A percentile compares a stretch with the other conserved stretches of the same genome.
These are phyloP conservation scores for Pseudococcus viburni DNA, from an alignment of 2,888 invertebrate genomes.

Conservation along the genomic window DNA sequence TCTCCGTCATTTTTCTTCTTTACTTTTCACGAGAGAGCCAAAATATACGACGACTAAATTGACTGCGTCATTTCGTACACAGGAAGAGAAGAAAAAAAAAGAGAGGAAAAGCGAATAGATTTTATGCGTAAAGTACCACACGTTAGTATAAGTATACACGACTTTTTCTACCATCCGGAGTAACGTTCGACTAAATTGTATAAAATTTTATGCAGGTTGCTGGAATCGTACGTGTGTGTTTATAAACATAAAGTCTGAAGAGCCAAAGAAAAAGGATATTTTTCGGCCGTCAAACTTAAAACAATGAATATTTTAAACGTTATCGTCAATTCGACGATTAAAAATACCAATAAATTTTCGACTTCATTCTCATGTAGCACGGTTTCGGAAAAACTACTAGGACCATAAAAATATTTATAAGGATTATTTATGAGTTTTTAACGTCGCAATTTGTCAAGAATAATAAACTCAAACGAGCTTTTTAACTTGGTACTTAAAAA, in stretches of 20 bases:
- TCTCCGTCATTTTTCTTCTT: slow-evolving; percentile 30
- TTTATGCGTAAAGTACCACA: slow-evolving; percentile 15
- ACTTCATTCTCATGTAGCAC: slow-evolving; percentile 11
- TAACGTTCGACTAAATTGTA: background rate
- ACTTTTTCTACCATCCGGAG: background rate
- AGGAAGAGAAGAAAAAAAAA: background rate
- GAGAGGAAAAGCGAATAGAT: background rate
- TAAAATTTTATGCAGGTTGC: slow-evolving; percentile 36
- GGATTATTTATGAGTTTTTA: slow-evolving; percentile 59
- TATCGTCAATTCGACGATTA: slow-evolving; percentile 46
- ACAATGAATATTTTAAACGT: slow-evolving; percentile 46
- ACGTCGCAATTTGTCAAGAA: slow-evolving; percentile 58
- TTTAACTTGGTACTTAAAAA: slow-evolving; percentile 30
- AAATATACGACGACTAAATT: slow-evolving; percentile 12
- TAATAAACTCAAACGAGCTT: slow-evolving; percentile 44
- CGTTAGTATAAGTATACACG: background rate
- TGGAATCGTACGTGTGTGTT: background rate
- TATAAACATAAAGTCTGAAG: background rate
- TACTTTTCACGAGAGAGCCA: background rate
- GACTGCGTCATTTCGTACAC: slow-evolving; percentile 32
- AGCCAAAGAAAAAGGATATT: background rate
- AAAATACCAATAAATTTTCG: slow-evolving; percentile 47
- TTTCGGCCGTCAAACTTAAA: slow-evolving; percentile 26
- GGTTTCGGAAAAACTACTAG: slow-evolving; percentile 22
- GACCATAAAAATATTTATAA: slow-evolving; percentile 54